Conservation (phyloP, 2,113 vertebrate genomes). For the Anhinga anhinga region DNA sequence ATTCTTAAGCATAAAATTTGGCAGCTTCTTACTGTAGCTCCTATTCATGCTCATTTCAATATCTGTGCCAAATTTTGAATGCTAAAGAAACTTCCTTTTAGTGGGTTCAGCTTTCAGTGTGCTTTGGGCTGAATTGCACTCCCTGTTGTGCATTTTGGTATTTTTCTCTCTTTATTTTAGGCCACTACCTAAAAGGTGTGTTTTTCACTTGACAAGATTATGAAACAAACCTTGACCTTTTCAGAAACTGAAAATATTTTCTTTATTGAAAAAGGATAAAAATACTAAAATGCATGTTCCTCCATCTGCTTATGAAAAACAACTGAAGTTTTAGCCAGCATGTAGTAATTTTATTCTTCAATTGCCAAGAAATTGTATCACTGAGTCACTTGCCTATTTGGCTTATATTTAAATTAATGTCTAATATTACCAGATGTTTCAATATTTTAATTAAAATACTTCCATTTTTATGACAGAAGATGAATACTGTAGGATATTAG, state of each 20-base stretch:
- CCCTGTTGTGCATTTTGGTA: neutral
- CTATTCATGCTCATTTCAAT: neutral
- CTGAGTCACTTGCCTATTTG: neutral
- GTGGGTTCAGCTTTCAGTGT: neutral
- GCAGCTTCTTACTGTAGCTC: neutral
- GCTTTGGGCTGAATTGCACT: neutral
- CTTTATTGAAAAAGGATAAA: neutral
- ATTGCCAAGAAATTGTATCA: neutral
- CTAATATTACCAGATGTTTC: neutral
- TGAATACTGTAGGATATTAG: neutral
- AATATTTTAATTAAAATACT: slow-evolving; percentile 3
- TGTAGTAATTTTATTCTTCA: neutral
- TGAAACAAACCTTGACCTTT: neutral
- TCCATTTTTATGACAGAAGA: neutral
- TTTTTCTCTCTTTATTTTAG: neutral
- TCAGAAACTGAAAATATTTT: neutral
- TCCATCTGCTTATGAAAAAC: neutral
- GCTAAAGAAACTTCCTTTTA: neutral
- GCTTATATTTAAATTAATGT: neutral
- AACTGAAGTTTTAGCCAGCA: neutral
- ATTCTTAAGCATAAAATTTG: neutral
- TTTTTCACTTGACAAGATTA: neutral
- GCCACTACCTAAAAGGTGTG: neutral
- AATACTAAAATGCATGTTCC: neutral
- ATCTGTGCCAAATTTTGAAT: neutral